phyloP scores from a whole-genome alignment of 2,797 vertebrate species.

The Leontopithecus rosalia region DNA sequence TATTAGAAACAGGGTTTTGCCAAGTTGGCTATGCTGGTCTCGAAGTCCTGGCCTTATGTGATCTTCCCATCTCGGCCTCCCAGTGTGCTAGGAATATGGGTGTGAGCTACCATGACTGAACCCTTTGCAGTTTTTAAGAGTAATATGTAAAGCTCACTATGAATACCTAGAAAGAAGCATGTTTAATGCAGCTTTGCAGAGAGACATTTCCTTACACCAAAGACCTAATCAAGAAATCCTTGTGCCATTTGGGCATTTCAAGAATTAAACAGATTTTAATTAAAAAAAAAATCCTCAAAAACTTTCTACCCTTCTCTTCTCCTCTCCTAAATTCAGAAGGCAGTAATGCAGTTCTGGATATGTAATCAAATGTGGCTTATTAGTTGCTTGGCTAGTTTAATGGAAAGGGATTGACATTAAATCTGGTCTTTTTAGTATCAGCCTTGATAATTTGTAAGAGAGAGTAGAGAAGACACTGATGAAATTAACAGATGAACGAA shows the following conservation, averaged over 20 bases:
- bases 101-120: background rate
- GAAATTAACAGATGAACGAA: conserved; percentile 68
- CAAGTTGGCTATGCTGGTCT: background rate
- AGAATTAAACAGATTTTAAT: conserved; percentile 54
- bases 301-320: background rate
- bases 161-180: background rate
- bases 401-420: conserved; percentile 51
- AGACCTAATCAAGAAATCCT: background rate
- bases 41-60: background rate
- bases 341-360: conserved; percentile 32
- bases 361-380: conserved; percentile 51
- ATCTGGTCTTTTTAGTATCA: conserved; percentile 49
- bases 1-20: background rate
- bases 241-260: background rate
- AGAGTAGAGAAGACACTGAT: conserved; percentile 69
- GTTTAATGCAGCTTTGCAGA: background rate
- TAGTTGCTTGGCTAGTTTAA: conserved; percentile 55
- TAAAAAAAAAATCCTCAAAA: conserved; percentile 2
- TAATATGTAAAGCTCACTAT: background rate
- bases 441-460: conserved; percentile 60
- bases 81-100: background rate
- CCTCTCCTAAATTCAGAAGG: conserved; percentile 12
- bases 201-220: background rate
- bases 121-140: background rate
- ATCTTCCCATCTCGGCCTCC: background rate